phyloP scores from a whole-genome alignment of 2,113 vertebrate species.

The Nerophis ophidion region DNA sequence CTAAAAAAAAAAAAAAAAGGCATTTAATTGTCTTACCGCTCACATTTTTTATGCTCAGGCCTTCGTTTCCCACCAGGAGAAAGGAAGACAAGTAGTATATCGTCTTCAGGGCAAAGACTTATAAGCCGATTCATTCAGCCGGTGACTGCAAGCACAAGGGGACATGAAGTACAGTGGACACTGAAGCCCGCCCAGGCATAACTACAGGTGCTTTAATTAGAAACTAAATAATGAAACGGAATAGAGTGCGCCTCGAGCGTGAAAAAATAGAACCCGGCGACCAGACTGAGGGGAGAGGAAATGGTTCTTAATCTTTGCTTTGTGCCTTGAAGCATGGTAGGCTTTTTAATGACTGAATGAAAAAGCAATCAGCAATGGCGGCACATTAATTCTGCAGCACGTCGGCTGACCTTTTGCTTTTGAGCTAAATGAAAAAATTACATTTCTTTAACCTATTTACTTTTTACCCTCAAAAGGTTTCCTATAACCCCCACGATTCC shows the following conservation, averaged over 20 bases:
- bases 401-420: slow-evolving; percentile 64
- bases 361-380: slow-evolving; percentile 71
- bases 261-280: slow-evolving; percentile 37
- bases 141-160: slow-evolving; percentile 18
- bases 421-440: slow-evolving; percentile 56
- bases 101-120: slow-evolving; percentile 14
- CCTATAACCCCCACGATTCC: slow-evolving; percentile 21
- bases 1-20: too few relatives aligned
- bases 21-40: too few relatives aligned
- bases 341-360: slow-evolving; percentile 73
- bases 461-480: slow-evolving; percentile 2
- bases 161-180: slow-evolving; percentile 24
- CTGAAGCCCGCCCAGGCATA: slow-evolving; percentile 23
- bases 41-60: too few relatives aligned
- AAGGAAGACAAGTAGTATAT: slow-evolving; percentile 14
- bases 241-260: slow-evolving; percentile 30
- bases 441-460: slow-evolving; percentile 40
- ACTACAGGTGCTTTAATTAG: slow-evolving; percentile 66
- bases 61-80: too few relatives aligned
- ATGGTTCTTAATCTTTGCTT: slow-evolving; percentile 69
- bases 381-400: slow-evolving; percentile 61
- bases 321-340: slow-evolving; percentile 67
- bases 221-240: slow-evolving; percentile 63
- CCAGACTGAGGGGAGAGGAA: slow-evolving; percentile 38
- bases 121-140: slow-evolving; percentile 15